These are phyloP conservation scores for Lacerta viridis DNA, from an alignment of 2,797 vertebrate species.

Conservation along the genomic window DNA sequence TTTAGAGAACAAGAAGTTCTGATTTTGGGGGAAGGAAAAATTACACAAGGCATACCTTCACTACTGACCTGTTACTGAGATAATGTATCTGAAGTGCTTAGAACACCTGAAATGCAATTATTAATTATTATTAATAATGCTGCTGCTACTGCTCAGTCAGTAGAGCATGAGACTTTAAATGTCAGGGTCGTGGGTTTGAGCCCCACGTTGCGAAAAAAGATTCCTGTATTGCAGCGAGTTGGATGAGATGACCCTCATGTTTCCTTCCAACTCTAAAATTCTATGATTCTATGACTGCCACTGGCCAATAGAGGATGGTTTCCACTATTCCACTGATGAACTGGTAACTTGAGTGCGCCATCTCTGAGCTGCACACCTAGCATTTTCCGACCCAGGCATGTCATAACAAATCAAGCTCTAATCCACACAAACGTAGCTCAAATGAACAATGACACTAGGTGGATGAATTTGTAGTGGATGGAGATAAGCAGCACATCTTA, in stretches of 20 bases:
- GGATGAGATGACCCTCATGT: no score
- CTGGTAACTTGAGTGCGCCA: not conserved
- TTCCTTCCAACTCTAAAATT: not conserved
- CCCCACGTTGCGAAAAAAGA: no score
- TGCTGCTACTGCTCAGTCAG: no score
- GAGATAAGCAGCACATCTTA: not conserved
- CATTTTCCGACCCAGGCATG: not conserved
- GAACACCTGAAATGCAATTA: not conserved
- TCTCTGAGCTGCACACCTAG: not conserved
- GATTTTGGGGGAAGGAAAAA: not conserved
- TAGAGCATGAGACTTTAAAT: no score
- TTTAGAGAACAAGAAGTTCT: not conserved
- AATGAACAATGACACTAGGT: not conserved
- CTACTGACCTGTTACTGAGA: not conserved
- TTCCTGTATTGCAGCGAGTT: no score
- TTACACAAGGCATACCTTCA: not conserved
- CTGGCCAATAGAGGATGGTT: no score
- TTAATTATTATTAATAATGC: not conserved
- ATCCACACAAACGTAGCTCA: not conserved
- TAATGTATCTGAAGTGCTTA: not conserved
- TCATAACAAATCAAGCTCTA: not conserved
- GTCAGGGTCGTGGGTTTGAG: no score
- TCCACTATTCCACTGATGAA: not conserved
- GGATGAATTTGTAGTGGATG: not conserved
- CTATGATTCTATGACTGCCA: not conserved